Percentiles rank a stretch among this genome's conserved stretches.
Evolutionary conservation across 1,140 invertebrate species (phyloP).

Genomic region (Armadillidium nasatum): DNA sequence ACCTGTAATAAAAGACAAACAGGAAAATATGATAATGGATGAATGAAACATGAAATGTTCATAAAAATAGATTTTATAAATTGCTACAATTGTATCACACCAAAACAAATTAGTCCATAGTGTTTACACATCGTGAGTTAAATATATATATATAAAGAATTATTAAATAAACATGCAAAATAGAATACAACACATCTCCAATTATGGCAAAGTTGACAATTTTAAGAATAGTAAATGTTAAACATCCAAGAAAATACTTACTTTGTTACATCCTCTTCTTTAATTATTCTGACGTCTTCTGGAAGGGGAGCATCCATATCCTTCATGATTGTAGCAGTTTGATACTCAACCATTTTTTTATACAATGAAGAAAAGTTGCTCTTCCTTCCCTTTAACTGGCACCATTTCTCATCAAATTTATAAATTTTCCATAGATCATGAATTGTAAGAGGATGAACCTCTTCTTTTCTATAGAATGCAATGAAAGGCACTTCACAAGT

Average conservation of each 20-base stretch:
- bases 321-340: slow-evolving; percentile 75
- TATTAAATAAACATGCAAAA: no score
- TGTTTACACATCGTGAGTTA: no score
- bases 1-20: no score
- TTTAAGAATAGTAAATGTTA: not conserved
- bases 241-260: slow-evolving; percentile 38
- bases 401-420: slow-evolving; percentile 95
- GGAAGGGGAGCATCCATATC: slow-evolving; percentile 77
- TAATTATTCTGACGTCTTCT: slow-evolving; percentile 73
- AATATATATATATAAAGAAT: no score
- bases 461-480: slow-evolving; percentile 97
- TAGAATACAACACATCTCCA: no score
- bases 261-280: slow-evolving; percentile 81
- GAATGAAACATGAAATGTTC: no score
- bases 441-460: slow-evolving; percentile 87
- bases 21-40: no score
- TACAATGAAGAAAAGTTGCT: slow-evolving; percentile 75
- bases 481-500: slow-evolving; percentile 96
- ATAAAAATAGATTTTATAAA: no score
- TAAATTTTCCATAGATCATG: slow-evolving; percentile 97
- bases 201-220: no score
- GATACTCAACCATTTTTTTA: slow-evolving; percentile 88
- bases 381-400: slow-evolving; percentile 81
- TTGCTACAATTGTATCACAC: no score
- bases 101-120: no score